A percentile compares a stretch with the other conserved stretches of the same genome.
Evolutionary conservation across 2,888 invertebrate genomes (phyloP).

Genomic region (Deilephila elpenor): DNA sequence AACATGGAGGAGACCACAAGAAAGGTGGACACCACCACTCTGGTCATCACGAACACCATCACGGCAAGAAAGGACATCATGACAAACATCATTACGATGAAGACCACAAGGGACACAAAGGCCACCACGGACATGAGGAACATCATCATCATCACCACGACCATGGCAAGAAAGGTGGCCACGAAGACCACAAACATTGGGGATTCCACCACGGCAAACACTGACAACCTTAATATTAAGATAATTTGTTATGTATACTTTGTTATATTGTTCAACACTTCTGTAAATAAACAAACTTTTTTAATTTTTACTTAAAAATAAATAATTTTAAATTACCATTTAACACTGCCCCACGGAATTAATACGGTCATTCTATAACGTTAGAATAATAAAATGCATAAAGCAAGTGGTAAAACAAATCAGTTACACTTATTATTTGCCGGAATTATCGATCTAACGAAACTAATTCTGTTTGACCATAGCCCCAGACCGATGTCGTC

Average conservation of each 20-base stretch:
- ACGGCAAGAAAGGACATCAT: conserved; percentile 92
- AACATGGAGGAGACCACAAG: conserved; percentile 91
- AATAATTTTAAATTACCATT: not conserved
- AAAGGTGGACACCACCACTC: conserved; percentile 92
- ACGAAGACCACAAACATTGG: conserved; percentile 90
- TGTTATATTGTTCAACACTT: conserved; percentile 64
- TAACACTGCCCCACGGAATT: not conserved
- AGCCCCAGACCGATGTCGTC: conserved; percentile 69
- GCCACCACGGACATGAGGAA: conserved; percentile 90
- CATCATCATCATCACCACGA: conserved; percentile 90
- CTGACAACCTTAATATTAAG: conserved; percentile 62
- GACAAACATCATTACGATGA: conserved; percentile 93
- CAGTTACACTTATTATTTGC: conserved; percentile 44
- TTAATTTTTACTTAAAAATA: conserved; percentile 7
- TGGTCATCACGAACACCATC: conserved; percentile 90
- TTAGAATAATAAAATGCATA: conserved; percentile 27
- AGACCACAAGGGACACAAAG: conserved; percentile 92
- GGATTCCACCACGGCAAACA: conserved; percentile 87
- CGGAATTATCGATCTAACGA: conserved; percentile 54
- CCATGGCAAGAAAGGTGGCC: conserved; percentile 91
- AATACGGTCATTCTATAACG: not conserved
- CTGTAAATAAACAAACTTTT: conserved; percentile 70
- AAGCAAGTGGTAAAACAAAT: conserved; percentile 43
- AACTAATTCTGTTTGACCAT: conserved; percentile 75
- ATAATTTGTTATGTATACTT: conserved; percentile 60